Base-by-base conservation (phyloP, 2,888 invertebrate species). In the Lepidocyrtinus sp. region DNA sequence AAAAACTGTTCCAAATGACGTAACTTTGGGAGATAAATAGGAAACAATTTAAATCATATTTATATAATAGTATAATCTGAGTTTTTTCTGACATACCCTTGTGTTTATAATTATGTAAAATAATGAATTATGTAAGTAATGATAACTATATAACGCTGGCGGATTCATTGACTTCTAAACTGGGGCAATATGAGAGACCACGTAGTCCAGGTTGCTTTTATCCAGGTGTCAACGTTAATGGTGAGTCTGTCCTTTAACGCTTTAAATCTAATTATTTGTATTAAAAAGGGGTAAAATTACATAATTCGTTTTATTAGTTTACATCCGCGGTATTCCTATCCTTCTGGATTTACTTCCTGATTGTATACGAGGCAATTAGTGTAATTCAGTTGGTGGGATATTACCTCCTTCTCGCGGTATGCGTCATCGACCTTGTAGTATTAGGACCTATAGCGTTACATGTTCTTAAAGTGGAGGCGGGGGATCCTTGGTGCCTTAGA, bases 261-360 rank as follows among this genome's bases (percentile, higher is more conserved):
- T 36, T 36, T 36, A 9, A 36, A 36, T 36, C 12, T 36, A 36
- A 36, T 9, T 5, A 9, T 5, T 9, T 9, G 7, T 36, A 9
- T 12, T 36, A 36, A 36, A 36, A 5, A 12, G 5, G 5, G 36
- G 12, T 9, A 36, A 36, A 67, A 45, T 21, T 26, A 22, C 45
- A 67, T 46, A 45, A 15, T 24, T 69, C 21, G 24, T 69, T 25
- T 45, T 21, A 17, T 7, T 19, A 75, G 75, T 75, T 75, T 46
- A 45, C 50, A 5, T 75, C 69, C 2, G 63, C 24, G 0, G 25
- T 69, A 0, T 75, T 61, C 45, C 26, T 75, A 1, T 15, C 63
- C 5, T 75, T 75, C 17, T 75, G 75, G 75, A n/a, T 69, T 0
- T 75, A 75, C 63, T 75, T 75, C 55, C 63, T 62, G 15, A n/a